Evolutionary conservation across 2,888 invertebrate genomes (phyloP).

Genomic region (Caenorhabditis macrosperma): DNA sequence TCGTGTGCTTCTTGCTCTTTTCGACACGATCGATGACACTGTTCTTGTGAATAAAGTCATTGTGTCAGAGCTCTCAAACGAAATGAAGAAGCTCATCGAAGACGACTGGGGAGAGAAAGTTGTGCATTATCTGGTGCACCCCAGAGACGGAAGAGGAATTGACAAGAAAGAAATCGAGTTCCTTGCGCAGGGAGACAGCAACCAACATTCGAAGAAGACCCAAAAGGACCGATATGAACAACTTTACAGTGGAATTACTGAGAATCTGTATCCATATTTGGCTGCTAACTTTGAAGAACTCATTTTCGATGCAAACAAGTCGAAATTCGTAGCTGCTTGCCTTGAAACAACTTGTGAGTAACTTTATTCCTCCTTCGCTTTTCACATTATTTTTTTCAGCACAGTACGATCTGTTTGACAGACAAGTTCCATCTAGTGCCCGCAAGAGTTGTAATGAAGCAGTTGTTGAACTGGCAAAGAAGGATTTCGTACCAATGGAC

Average conservation of each 20-base stretch:
- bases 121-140: conserved; percentile 88
- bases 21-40: conserved; percentile 94
- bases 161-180: conserved; percentile 88
- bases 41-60: conserved; percentile 89
- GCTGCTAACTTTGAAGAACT: conserved; percentile 76
- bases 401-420: conserved; percentile 67
- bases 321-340: conserved; percentile 60
- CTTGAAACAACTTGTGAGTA: conserved; percentile 63
- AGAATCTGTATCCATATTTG: conserved; percentile 72
- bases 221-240: conserved; percentile 69
- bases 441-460: conserved; percentile 71
- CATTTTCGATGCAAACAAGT: conserved; percentile 67
- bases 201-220: conserved; percentile 64
- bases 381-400: conserved; percentile 59
- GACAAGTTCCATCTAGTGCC: conserved; percentile 65
- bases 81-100: conserved; percentile 81
- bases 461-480: conserved; percentile 71
- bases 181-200: conserved; percentile 81
- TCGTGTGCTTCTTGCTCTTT: conserved; percentile 86
- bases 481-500: conserved; percentile 77
- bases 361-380: conserved; percentile 1
- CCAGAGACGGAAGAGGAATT: conserved; percentile 88
- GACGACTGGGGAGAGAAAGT: conserved; percentile 91
- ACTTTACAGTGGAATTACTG: conserved; percentile 70
- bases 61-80: conserved; percentile 79